phyloP scores from a whole-genome alignment of 2,797 vertebrate genomes.

The Pangasius macronema region DNA sequence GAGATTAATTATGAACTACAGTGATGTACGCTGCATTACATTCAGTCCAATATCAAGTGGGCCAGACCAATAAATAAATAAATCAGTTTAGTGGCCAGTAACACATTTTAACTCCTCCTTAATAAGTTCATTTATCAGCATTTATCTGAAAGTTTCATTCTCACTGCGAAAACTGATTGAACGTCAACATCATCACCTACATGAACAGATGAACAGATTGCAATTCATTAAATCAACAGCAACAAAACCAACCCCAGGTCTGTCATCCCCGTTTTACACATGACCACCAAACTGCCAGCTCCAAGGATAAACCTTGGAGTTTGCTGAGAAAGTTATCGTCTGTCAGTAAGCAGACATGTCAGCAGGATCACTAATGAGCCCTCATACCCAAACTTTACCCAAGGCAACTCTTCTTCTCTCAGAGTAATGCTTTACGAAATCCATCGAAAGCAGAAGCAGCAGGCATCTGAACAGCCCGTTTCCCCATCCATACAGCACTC shows the following conservation, averaged over 20 bases:
- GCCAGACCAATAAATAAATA: no score
- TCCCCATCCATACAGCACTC: neutral
- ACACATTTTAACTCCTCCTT: neutral
- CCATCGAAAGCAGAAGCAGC: neutral
- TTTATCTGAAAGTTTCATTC: neutral
- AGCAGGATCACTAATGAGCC: constrained; percentile 11
- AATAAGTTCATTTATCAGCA: neutral
- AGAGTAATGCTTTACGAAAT: neutral
- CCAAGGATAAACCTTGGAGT: neutral
- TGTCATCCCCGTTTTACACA: neutral
- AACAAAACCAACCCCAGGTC: neutral
- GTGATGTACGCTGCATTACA: neutral
- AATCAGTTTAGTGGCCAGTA: neutral
- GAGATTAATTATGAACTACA: neutral
- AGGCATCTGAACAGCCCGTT: neutral
- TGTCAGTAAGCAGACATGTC: neutral
- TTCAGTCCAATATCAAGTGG: neutral
- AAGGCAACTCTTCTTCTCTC: neutral
- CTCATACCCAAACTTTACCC: neutral
- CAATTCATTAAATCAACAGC: neutral
- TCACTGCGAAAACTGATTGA: neutral
- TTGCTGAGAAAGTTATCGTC: neutral
- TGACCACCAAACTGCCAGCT: neutral
- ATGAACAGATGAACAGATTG: neutral
- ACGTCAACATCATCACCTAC: neutral